Evolutionary conservation across 2,888 invertebrate species (phyloP), one percentile per base, ranked within the genome.

Genomic region (Nipponacmea schrenckii): DNA sequence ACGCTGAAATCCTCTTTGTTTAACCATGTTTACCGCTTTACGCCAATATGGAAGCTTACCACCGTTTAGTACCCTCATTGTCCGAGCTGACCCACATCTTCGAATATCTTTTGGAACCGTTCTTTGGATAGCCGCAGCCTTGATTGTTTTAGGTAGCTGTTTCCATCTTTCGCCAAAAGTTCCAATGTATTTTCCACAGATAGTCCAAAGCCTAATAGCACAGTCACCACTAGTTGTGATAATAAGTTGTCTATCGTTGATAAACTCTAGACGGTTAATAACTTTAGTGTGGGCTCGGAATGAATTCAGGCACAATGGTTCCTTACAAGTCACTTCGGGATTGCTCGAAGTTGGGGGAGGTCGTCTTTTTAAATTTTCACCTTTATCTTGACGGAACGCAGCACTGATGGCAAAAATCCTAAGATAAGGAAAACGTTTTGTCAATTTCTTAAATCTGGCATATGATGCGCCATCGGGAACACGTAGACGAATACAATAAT

Each of bases 81-180:
- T 94, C 26, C 94, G 94, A 68, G 92, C 94, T 81, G 94, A 95
- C 75, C 93, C 93, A 31, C 93, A 91, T 85, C 93, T 92, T 79
- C 91, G 90, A 12, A 95, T 91, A 86, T 96, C 95, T 0, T 93
- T 92, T 5, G 95, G 95, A 77, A 93, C 89, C 50, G 92, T 91
- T 80, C 89, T 91, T 12, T 74, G 74, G 44, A 91, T 90, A n/a
- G 90, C 87, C 8, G 86, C 83, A 64, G 87, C 86, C 8, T 88
- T 88, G n/a, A 90, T 83, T 14, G 86, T 74, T 56, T 71, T 74
- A 7, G 92, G 79, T 0, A 79, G 81, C 62, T 90, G 90, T 39
- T 90, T 89, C 93, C 93, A 94, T 79, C 92, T 92, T 68, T 94
- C 93, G 69, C 95, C 95, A 78, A 95, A 90, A 7, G 94, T 94